These are phyloP conservation scores for Sprattus sprattus DNA, from an alignment of 2,113 vertebrate species.

Conservation along the genomic window DNA sequence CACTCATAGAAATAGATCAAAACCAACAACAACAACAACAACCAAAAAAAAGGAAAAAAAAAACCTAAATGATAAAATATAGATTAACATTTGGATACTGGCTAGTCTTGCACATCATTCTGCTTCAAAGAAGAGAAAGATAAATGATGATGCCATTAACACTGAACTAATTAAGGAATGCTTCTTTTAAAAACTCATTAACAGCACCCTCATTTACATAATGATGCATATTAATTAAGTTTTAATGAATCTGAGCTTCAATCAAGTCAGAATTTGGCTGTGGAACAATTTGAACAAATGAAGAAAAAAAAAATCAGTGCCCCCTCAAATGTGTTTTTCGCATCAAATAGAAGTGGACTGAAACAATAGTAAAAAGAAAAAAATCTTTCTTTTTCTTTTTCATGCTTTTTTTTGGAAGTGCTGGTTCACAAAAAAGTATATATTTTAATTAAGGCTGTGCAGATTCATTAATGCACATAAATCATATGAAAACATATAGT, in stretches of 20 bases:
- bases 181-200: conserved; percentile 99
- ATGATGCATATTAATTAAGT: conserved; percentile 99
- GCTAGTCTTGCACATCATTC: conserved; percentile 85
- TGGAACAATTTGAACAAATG: conserved; percentile 99
- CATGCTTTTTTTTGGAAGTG: conserved; percentile 43
- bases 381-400: conserved; percentile 36
- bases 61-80: conserved; percentile 76
- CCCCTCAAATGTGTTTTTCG: conserved; percentile 93
- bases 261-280: conserved; percentile 99
- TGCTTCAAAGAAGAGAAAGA: conserved; percentile 99
- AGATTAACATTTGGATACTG: conserved; percentile 78
- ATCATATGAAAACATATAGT: conserved; percentile 1
- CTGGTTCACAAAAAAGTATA: conserved; percentile 73
- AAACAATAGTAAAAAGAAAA: conserved; percentile 60
- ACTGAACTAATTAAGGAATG: conserved; percentile 99
- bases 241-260: conserved; percentile 99
- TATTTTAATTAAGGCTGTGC: conserved; percentile 34
- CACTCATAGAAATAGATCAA: conserved; percentile 62
- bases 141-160: conserved; percentile 99
- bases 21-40: conserved; percentile 50
- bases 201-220: conserved; percentile 99
- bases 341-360: conserved; percentile 86
- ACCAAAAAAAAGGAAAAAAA: conserved; percentile 44
- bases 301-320: conserved; percentile 89
- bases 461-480: conserved; percentile 1